These are phyloP conservation scores for Sinonovacula constricta DNA, from an alignment of 1,140 invertebrate genomes.

Conservation along the genomic window DNA sequence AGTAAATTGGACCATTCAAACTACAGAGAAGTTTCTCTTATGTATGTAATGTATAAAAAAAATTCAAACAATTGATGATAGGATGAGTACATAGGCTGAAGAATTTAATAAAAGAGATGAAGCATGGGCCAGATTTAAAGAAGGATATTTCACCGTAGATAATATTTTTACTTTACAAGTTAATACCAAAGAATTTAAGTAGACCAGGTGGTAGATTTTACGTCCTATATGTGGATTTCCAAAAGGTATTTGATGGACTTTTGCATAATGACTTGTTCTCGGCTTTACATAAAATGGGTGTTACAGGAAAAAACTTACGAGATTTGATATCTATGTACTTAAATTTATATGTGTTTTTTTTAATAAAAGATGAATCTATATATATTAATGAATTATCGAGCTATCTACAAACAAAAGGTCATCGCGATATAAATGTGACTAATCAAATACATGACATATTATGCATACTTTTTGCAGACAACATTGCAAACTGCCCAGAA, in stretches of 20 bases:
- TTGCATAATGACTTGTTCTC: not conserved
- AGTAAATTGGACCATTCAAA: not conserved
- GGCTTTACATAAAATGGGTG: not conserved
- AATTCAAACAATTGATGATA: not conserved
- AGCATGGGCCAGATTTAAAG: not conserved
- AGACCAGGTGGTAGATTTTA: not conserved
- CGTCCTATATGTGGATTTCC: not conserved
- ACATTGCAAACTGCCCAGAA: not conserved
- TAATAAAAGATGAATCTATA: not conserved
- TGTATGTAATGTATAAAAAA: not conserved
- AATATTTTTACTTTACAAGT: not conserved
- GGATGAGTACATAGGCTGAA: not conserved
- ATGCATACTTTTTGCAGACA: not conserved
- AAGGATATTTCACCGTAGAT: not conserved
- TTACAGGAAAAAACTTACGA: constrained; percentile 2
- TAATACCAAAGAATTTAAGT: not conserved
- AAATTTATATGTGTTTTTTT: not conserved
- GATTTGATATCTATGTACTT: not conserved
- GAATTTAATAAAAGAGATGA: not conserved
- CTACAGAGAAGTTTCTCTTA: not conserved
- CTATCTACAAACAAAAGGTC: not conserved
- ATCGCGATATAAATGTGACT: not conserved
- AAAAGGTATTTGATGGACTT: not conserved
- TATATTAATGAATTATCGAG: not conserved
- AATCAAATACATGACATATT: not conserved